Evolutionary conservation across 2,797 vertebrate species (phyloP), one percentile per base, ranked within the genome.

Genomic region (Pteronotus mesoamericanus): DNA sequence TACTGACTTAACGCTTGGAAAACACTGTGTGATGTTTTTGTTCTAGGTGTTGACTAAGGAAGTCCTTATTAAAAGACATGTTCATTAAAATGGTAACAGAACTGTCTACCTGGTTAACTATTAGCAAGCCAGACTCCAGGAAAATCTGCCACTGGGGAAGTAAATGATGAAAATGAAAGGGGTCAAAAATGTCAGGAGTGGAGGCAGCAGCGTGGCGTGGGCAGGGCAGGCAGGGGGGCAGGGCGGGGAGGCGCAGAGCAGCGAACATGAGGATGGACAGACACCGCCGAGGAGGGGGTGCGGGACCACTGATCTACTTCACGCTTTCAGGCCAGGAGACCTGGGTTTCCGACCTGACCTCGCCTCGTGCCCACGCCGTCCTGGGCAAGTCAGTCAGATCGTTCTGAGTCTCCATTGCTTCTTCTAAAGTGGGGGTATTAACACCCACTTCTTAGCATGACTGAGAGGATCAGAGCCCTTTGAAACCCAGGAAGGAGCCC

Each of bases 241-340:
- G 7, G 1, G 26, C 6, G 0, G 22, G 59, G 24, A 24, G 68
- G 32, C 1, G 9, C 5, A 8, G 24, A 4, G 0, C 24, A 32
- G 19, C 24, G 32, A 15, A 69, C 68, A 4, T 12, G 37, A 46
- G 9, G 6, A 15, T n/a, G n/a, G 26, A 0, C n/a, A n/a, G n/a
- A n/a, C n/a, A n/a, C n/a, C 24, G 64, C 3, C 1, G 21, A 15
- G 71, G 34, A 5, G 0, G 71, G 15, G 37, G 9, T 10, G 22
- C 1, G 66, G 74, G 12, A 55, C 48, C 78, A 6, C 21, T 26
- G 4, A 22, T 5, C 44, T 34, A 78, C 66, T 51, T 42, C 42
- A 53, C 0, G 29, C 19, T 12, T 68, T 29, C 32, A 26, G 4
- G 72, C 57, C 57, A 78, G 32, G 32, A 79, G 34, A n/a, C 37